Evolutionary conservation across 2,113 vertebrate genomes (phyloP).

Genomic region (Petrocephalus microphthalmus): DNA sequence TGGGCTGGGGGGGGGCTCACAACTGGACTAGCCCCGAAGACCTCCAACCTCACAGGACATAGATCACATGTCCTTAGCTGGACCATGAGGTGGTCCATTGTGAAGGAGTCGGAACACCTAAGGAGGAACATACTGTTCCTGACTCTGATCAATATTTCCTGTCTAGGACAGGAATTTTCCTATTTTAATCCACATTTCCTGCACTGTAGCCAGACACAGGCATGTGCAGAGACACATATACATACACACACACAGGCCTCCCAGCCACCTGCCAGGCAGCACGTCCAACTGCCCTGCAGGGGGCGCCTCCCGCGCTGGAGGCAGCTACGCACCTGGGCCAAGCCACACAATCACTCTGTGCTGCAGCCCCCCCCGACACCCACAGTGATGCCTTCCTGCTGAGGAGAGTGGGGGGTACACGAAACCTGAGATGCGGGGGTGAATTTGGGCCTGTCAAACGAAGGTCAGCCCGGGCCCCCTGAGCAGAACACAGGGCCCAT

Average conservation of each 20-base stretch:
- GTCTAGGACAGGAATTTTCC: neutral
- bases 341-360: slow-evolving; percentile 59
- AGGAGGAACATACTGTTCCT: neutral
- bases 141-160: slow-evolving; percentile 11
- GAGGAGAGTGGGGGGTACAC: neutral
- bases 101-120: neutral
- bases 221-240: neutral
- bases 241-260: slow-evolving; percentile 11
- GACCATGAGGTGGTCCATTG: neutral
- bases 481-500: neutral
- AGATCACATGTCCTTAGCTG: neutral
- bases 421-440: neutral
- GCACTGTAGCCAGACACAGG: slow-evolving; percentile 7
- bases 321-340: slow-evolving; percentile 59
- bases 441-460: neutral
- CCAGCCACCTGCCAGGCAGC: neutral
- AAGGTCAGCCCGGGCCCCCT: neutral
- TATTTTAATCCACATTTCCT: slow-evolving; percentile 14
- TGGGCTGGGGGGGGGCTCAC: neutral
- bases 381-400: slow-evolving; percentile 4
- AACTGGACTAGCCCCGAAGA: neutral
- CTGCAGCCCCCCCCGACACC: slow-evolving; percentile 40
- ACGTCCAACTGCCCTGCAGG: slow-evolving; percentile 11
- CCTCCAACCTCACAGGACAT: slow-evolving; percentile 1
- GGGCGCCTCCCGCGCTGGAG: slow-evolving; percentile 52